These are phyloP conservation scores for Bombyx mori DNA, from an alignment of 1,140 invertebrate genomes.

Conservation along the genomic window ASM3026992v2 NC_085117.1:10736501-10737000, in stretches of 20 bases:
- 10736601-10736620: slow-evolving; percentile 48
- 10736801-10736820: too few species aligned
- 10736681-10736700: background rate
- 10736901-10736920: too few species aligned
- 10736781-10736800: too few species aligned
- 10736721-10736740: too few species aligned
- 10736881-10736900: too few species aligned
- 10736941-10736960: slow-evolving; percentile 38
- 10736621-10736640: slow-evolving; percentile 58
- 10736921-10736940: background rate
- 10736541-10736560: slow-evolving; percentile 32
- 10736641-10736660: slow-evolving; percentile 7
- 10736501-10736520: slow-evolving; percentile 63
- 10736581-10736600: slow-evolving; percentile 46
- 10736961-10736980: slow-evolving; percentile 61
- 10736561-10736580: slow-evolving; percentile 27
- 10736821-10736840: too few species aligned
- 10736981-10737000: slow-evolving; percentile 63
- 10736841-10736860: too few species aligned
- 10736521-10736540: slow-evolving; percentile 49
- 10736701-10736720: background rate
- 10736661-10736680: slow-evolving; percentile 1
- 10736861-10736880: too few species aligned
- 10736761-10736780: too few species aligned
- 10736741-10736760: too few species aligned